Base-by-base conservation (phyloP, 1,140 invertebrate genomes). In the Thrips palmi region DNA sequence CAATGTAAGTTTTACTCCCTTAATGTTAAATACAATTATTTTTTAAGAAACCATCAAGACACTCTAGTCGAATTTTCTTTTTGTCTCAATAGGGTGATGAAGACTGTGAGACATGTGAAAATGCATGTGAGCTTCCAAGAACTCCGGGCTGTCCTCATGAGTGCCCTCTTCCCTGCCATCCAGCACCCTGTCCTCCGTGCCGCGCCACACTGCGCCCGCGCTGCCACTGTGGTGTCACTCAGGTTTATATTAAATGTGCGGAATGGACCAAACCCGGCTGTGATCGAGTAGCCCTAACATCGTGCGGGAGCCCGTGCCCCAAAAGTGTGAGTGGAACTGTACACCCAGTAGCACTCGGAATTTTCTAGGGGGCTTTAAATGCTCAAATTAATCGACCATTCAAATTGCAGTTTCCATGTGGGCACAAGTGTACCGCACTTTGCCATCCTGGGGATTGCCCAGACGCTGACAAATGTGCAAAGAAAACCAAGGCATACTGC, bases 241-340 rank as follows among this genome's bases (percentile, higher is more conserved):
- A 78, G 30, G 54, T 80, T 10, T 79, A 82, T 44, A 62, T 84
- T 27, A 58, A 68, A 18, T 92, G 88, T 51, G 53, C 54, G 23
- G 68, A 77, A 46, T 68, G 79, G 49, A 68, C 63, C 5, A 53
- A 55, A 10, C 58, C 67, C 2, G 62, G 56, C 3, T 42, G 47
- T 4, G 51, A 70, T 21, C 66, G 63, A 21, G 55, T 65, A 28
- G 52, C 60, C 43, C 53, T 77, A 44, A 60, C 74, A 19, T 73
- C 70, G 40, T 89, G 85, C 53, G 71, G 73, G 32, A 84, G 84
- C 54, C 80, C 79, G 40, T 94, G 89, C 53, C 76, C 84, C 1
- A 85, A 77, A 60, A 74, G 69, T 63, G 80, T 84, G 59, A 65
- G 58, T 10, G 28, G 11, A 3, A 10, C 5, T 18, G 3, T 37